Percentiles rank a stretch among this genome's conserved stretches.
Evolutionary conservation across 1,140 invertebrate species (phyloP).

Genomic region (Diachasmimorpha longicaudata): DNA sequence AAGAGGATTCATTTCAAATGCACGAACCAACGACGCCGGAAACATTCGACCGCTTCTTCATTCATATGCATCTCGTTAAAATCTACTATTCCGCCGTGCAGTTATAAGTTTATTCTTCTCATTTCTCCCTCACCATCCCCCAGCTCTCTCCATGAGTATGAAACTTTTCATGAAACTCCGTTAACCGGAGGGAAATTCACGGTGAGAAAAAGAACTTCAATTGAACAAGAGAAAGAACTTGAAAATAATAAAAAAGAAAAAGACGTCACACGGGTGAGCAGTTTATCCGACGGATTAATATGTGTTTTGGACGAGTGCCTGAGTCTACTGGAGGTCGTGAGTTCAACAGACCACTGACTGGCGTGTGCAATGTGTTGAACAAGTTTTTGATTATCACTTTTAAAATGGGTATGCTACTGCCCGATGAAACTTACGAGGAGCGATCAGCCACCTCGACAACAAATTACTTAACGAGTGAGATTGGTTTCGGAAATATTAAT

Average conservation of each 20-base stretch:
- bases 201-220: not conserved
- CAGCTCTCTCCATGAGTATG: not conserved
- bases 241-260: no score
- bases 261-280: not conserved
- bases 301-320: constrained; percentile 50
- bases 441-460: constrained; percentile 41
- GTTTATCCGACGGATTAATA: constrained; percentile 40
- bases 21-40: constrained; percentile 20
- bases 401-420: constrained; percentile 66
- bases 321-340: constrained; percentile 35
- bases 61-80: constrained; percentile 27
- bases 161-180: not conserved
- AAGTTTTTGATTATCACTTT: not conserved
- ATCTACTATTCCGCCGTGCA: not conserved
- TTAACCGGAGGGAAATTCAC: not conserved
- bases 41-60: constrained; percentile 16
- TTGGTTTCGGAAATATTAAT: constrained; percentile 42
- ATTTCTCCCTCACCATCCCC: not conserved
- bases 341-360: not conserved
- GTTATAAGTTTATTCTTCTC: not conserved
- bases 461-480: constrained; percentile 34
- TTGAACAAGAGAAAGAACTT: not conserved
- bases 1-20: constrained; percentile 29
- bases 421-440: constrained; percentile 73
- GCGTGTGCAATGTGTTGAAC: not conserved